Evolutionary conservation across 2,888 invertebrate species (phyloP), one percentile per base, ranked within the genome.

Genomic region (Mellilla xanthometata): DNA sequence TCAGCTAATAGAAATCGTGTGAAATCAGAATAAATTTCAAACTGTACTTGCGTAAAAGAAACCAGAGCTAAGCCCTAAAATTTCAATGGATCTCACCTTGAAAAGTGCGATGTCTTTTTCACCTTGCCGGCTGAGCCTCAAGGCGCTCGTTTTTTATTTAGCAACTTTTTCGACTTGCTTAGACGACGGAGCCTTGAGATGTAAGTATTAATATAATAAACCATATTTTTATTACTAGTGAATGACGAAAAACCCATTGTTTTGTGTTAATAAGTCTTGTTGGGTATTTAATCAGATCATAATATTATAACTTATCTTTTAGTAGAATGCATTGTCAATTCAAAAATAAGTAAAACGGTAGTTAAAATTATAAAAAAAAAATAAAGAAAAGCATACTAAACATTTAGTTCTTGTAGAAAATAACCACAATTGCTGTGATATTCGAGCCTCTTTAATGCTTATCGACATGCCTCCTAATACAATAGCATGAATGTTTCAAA

Each of bases 81-180:
- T 23, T 49, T 36, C 35, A 48, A 42, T 42, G 29, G 41, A 40
- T 40, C n/a, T n/a, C 29, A 58, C 75, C 75, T 77, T 77, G 74
- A 56, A 44, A 55, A 67, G 62, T 60, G 60, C 65, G 60, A 72
- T 67, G 71, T 72, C 68, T 75, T 56, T 69, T 60, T 75, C 61
- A 66, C 75, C 72, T 77, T 45, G 45, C 10, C 44, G 46, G 41
- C 52, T 56, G 51, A 40, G 13, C 35, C 58, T 68, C 76, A 75
- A 77, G 78, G 76, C 57, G 56, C 58, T 56, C 56, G 60, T 59
- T 69, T 71, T 65, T 70, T 63, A 60, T 59, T 54, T 51, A 41
- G 39, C 39, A 31, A 58, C 50, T 68, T 68, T 69, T 68, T 68
- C 56, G 57, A 39, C 50, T 39, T 46, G 44, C 36, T 43, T 32